A percentile compares a stretch with the other conserved stretches of the same genome.
phyloP scores from a whole-genome alignment of 2,797 vertebrate genomes.

The Molothrus aeneus region DNA sequence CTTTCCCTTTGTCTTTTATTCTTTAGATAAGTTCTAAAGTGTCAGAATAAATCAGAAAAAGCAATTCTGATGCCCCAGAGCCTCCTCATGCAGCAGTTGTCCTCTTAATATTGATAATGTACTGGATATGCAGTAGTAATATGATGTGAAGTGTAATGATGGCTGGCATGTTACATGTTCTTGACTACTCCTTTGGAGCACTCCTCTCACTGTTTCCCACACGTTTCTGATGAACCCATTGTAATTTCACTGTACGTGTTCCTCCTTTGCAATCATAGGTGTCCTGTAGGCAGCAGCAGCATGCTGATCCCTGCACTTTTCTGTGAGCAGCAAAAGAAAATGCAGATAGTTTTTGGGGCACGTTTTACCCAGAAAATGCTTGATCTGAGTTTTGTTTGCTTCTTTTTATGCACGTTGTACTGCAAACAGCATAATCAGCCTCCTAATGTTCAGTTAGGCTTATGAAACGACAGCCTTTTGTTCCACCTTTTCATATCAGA shows the following conservation, averaged over 20 bases:
- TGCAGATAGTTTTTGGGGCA: background rate
- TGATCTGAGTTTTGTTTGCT: background rate
- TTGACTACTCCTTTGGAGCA: background rate
- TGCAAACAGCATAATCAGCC: background rate
- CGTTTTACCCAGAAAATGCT: background rate
- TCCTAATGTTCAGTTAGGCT: background rate
- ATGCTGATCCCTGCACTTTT: background rate
- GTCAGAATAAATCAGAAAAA: background rate
- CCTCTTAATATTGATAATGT: background rate
- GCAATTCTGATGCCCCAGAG: background rate
- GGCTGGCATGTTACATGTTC: background rate
- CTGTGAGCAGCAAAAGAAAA: background rate
- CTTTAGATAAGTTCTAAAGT: background rate
- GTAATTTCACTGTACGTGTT: background rate
- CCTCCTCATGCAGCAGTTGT: background rate
- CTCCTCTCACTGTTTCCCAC: background rate
- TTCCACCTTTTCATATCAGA: slow-evolving; percentile 24
- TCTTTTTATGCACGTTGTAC: background rate
- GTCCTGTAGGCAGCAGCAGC: background rate
- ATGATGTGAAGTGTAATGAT: background rate
- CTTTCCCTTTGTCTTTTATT: background rate
- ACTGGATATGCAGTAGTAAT: background rate
- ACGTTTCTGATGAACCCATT: background rate
- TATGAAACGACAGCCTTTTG: background rate
- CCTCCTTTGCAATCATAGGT: background rate